These are phyloP conservation scores for Cydia pomonella DNA, from an alignment of 1,140 invertebrate species.

Conservation along the genomic window DNA sequence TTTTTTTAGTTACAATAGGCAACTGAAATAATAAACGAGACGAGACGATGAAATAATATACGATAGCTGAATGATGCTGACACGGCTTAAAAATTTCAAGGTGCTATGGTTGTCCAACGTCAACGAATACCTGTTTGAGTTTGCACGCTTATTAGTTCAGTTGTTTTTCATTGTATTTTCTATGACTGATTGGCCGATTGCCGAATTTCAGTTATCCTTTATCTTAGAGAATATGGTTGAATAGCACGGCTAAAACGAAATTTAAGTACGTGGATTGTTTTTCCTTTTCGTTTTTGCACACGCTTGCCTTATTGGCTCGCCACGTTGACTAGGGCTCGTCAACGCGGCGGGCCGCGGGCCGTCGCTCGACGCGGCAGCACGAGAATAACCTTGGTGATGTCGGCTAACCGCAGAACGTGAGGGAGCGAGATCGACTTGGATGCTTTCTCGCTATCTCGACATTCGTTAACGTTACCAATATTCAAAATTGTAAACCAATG, in stretches of 20 bases:
- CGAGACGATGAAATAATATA: too few relatives aligned
- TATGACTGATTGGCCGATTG: too few relatives aligned
- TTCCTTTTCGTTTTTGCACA: conserved; percentile 23
- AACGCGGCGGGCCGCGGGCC: conserved; percentile 34
- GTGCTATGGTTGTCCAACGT: too few relatives aligned
- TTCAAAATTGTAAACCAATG: conserved; percentile 59
- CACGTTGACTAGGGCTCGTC: neutral
- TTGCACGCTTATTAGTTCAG: too few relatives aligned
- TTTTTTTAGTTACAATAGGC: too few relatives aligned
- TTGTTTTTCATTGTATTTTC: too few relatives aligned
- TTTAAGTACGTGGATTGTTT: conserved; percentile 9
- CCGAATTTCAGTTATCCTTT: neutral
- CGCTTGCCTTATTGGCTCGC: conserved; percentile 18
- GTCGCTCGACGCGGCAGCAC: conserved; percentile 47
- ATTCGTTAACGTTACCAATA: conserved; percentile 54
- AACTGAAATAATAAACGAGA: too few relatives aligned
- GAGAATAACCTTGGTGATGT: conserved; percentile 77
- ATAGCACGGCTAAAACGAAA: neutral
- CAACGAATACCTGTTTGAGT: too few relatives aligned
- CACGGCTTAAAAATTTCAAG: too few relatives aligned
- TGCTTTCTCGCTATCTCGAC: conserved; percentile 65
- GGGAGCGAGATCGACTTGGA: conserved; percentile 50
- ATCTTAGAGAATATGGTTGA: neutral
- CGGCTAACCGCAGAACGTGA: conserved; percentile 72
- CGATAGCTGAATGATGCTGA: too few relatives aligned